phyloP scores from a whole-genome alignment of 2,113 vertebrate species.

The Hydrolagus affinis region DNA sequence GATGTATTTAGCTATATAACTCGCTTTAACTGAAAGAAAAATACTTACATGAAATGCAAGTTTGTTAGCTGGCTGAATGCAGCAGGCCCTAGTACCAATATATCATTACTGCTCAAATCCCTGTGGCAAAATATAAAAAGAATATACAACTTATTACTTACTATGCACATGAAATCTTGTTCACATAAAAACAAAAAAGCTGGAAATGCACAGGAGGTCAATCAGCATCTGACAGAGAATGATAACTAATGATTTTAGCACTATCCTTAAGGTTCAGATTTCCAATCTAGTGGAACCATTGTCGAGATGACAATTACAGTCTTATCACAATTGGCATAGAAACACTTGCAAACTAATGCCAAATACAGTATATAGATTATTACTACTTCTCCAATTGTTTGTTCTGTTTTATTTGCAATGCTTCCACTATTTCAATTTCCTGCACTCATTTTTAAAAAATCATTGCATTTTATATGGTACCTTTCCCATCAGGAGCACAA shows the following conservation, averaged over 20 bases:
- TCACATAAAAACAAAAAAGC: too few species aligned
- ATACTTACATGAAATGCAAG: slow-evolving; percentile 26
- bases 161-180: background rate
- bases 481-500: background rate
- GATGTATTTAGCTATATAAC: too few species aligned
- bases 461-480: background rate
- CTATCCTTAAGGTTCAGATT: too few species aligned
- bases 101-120: slow-evolving; percentile 28
- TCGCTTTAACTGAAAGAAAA: background rate
- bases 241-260: too few species aligned
- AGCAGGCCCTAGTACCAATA: slow-evolving; percentile 11
- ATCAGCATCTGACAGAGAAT: too few species aligned
- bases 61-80: slow-evolving; percentile 22
- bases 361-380: background rate
- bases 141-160: background rate
- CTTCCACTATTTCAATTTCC: slow-evolving; percentile 2
- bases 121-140: background rate
- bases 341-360: background rate
- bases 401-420: background rate
- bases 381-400: background rate
- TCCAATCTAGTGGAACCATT: background rate
- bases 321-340: background rate
- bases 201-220: too few species aligned
- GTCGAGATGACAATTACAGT: background rate
- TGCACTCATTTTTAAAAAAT: background rate